Percentiles rank a stretch among this genome's conserved stretches.
Evolutionary conservation across 2,113 vertebrate species (phyloP).

Genomic region (Chloroceryle aenea): DNA sequence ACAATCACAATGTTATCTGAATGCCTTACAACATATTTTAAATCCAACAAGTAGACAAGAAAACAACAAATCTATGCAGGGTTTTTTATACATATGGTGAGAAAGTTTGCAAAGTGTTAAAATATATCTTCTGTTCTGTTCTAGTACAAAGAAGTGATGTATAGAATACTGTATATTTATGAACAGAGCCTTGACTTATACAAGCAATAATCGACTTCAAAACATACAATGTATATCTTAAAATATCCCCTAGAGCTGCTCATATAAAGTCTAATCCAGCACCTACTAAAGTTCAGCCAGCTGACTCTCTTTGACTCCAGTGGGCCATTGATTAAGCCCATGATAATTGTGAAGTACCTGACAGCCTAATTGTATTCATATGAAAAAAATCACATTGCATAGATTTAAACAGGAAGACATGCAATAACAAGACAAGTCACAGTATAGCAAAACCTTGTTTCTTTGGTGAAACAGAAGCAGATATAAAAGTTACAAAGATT

Average conservation of each 20-base stretch:
- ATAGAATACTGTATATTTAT: constrained; percentile 50
- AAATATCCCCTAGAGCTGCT: constrained; percentile 68
- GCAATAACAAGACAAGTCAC: constrained; percentile 83
- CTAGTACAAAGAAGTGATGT: constrained; percentile 50
- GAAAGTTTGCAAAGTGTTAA: constrained; percentile 58
- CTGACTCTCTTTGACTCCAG: constrained; percentile 51
- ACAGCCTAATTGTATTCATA: constrained; percentile 58
- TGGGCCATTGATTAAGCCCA: constrained; percentile 21
- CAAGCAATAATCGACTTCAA: constrained; percentile 64
- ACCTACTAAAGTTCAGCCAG: constrained; percentile 66
- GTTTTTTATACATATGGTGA: constrained; percentile 68
- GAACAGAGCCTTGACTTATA: constrained; percentile 65
- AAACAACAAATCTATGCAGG: constrained; percentile 65
- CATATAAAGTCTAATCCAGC: constrained; percentile 61
- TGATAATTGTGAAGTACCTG: constrained; percentile 32
- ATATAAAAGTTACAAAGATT: constrained; percentile 87
- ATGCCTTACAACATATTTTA: constrained; percentile 61
- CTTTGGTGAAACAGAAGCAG: constrained; percentile 92
- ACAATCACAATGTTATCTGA: constrained; percentile 66
- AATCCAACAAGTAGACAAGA: constrained; percentile 66
- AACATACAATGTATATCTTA: constrained; percentile 63
- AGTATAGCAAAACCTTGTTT: constrained; percentile 88
- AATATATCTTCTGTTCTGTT: constrained; percentile 58
- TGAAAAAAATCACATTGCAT: constrained; percentile 73
- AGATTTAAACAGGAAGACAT: constrained; percentile 70